phyloP scores from a whole-genome alignment of 2,113 vertebrate genomes.

The Paratilapia polleni region DNA sequence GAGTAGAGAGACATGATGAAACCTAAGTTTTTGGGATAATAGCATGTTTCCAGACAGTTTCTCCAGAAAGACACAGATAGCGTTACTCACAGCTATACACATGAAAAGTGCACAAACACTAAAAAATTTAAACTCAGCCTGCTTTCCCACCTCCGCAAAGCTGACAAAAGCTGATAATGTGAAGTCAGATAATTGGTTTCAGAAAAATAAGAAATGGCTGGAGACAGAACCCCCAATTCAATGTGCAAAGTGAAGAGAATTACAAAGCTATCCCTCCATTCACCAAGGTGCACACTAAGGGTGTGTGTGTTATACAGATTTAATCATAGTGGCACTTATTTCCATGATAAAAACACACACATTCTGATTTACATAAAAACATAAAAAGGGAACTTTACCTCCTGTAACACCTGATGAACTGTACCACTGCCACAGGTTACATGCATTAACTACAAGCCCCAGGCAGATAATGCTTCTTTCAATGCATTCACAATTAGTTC shows the following conservation, averaged over 20 bases:
- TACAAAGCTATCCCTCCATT: background rate
- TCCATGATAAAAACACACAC: background rate
- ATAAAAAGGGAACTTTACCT: background rate
- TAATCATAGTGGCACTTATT: background rate
- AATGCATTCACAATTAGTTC: background rate
- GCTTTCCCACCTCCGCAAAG: background rate
- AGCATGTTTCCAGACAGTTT: background rate
- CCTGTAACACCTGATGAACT: background rate
- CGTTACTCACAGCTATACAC: background rate
- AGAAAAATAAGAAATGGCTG: background rate
- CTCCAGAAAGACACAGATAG: background rate
- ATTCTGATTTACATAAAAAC: background rate
- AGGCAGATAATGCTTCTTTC: background rate
- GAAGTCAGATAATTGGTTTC: constrained; percentile 3
- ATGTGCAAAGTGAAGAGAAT: background rate
- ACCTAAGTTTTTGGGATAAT: background rate
- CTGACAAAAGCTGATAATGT: background rate
- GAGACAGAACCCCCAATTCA: background rate
- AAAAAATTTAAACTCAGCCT: background rate
- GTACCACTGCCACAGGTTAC: background rate
- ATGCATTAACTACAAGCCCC: background rate
- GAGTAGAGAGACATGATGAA: background rate
- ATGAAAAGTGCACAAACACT: background rate
- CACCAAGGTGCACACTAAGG: background rate
- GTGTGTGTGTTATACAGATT: background rate